Conservation (phyloP, 2,113 vertebrate genomes). For the Carassius carassius region DNA sequence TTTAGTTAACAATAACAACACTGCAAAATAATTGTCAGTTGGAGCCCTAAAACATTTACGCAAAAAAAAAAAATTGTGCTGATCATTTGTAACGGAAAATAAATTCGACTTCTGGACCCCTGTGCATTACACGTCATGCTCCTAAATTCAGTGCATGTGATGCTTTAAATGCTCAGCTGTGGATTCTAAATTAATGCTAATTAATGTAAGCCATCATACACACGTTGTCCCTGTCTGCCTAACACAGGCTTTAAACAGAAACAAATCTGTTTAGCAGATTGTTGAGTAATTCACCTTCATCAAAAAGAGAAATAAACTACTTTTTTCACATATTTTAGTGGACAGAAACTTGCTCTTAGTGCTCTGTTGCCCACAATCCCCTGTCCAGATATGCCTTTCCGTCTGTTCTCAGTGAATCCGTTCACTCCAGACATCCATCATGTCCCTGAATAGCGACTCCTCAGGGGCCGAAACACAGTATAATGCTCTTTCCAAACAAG, state of each 20-base stretch:
- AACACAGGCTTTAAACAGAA: not conserved
- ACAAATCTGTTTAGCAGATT: conserved; percentile 3
- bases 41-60: not conserved
- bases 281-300: not conserved
- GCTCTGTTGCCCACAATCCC: conserved; percentile 5
- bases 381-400: conserved; percentile 5
- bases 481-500: conserved; percentile 47
- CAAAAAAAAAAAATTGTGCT: not conserved
- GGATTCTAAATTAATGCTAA: conserved; percentile 14
- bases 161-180: conserved; percentile 29
- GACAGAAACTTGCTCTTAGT: conserved; percentile 1
- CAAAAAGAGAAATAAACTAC: not conserved
- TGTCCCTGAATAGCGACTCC: conserved; percentile 47
- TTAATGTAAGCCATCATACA: conserved; percentile 6
- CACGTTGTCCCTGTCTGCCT: not conserved
- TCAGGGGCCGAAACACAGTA: conserved; percentile 28
- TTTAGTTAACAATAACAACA: not conserved
- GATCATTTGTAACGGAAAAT: not conserved
- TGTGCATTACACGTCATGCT: not conserved
- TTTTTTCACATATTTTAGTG: not conserved
- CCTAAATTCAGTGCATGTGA: conserved; percentile 9
- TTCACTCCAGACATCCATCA: conserved; percentile 49
- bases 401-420: conserved; percentile 39
- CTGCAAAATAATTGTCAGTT: not conserved
- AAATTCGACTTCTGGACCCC: not conserved